Base-by-base conservation (phyloP, 92 coral and sea anemone genomes). In the Parazoanthus atlanticus region DNA sequence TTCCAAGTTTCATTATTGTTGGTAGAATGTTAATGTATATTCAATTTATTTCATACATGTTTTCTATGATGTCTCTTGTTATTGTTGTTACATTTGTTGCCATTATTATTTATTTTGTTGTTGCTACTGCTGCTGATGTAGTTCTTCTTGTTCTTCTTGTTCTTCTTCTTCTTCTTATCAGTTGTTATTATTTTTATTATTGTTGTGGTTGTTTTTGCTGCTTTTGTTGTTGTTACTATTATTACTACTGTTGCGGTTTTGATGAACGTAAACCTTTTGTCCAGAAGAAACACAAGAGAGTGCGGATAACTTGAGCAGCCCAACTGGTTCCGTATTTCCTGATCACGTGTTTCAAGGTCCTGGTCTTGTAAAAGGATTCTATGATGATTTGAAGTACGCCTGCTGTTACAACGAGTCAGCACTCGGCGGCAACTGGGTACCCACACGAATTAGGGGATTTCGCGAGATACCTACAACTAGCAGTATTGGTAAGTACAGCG, bases 351-450 rank as follows among this genome's bases (percentile, higher is more conserved):
- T 74, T 76, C 28, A 34, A 19, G 80, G 80, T 0, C 80, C 80
- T 38, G 52, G 15, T 40, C 30, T 34, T 76, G 80, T 34, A 38
- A 76, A 76, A 28, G 80, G 80, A 40, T 76, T 76, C 80, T 76
- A 76, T 40, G 80, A 76, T 0, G 80, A 76, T 34, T 40, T 71
- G 76, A 71, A 71, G 19, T 10, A 15, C n/a, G 46, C 80, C 15
- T 38, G 80, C 54, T 30, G 52, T 76, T 40, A 33, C 54, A 34
- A 34, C 33, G 29, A 46, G 52, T 34, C 80, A 34, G 28, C 52
- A 17, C n/a, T 40, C 46, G 1, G 28, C 34, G 56, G 15, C 1
- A 74, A 16, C 47, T 74, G 46, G 79, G 46, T 21, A 34, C 79
- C 79, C 26, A 74, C 21, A 23, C 47, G 43, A 74, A 74, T 36